phyloP scores from a whole-genome alignment of 2,888 invertebrate genomes.

The Tillus elongatus region DNA sequence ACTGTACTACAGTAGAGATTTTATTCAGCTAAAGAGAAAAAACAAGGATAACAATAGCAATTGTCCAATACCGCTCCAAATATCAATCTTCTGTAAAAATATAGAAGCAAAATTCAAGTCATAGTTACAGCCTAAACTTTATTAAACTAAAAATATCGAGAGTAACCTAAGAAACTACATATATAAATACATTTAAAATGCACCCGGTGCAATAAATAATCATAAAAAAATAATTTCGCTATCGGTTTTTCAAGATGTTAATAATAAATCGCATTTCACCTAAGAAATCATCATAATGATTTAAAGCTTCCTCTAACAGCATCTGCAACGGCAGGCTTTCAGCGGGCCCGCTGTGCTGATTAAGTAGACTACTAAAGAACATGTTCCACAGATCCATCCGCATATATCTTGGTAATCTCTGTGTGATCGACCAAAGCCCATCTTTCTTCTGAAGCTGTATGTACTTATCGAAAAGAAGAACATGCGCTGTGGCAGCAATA shows the following conservation, averaged over 20 bases:
- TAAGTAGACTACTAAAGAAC: slow-evolving; percentile 71
- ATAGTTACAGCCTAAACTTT: too few relatives aligned
- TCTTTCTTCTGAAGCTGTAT: slow-evolving; percentile 54
- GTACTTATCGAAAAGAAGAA: slow-evolving; percentile 79
- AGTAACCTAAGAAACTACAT: too few relatives aligned
- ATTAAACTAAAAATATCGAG: too few relatives aligned
- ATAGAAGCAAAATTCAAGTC: too few relatives aligned
- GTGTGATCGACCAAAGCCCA: slow-evolving; percentile 35
- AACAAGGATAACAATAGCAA: too few relatives aligned
- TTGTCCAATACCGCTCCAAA: too few relatives aligned
- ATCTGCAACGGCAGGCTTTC: slow-evolving; percentile 28
- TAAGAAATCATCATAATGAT: slow-evolving; percentile 25
- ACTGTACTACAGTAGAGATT: too few relatives aligned
- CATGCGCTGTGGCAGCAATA: slow-evolving; percentile 78
- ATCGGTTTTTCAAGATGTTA: slow-evolving; percentile 37
- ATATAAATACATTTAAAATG: too few relatives aligned
- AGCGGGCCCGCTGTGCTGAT: slow-evolving; percentile 44
- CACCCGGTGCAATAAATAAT: background rate
- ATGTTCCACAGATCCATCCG: slow-evolving; percentile 67
- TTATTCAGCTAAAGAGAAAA: too few relatives aligned
- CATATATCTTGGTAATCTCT: slow-evolving; percentile 41
- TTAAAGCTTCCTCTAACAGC: slow-evolving; percentile 29
- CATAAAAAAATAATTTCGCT: slow-evolving; percentile 23
- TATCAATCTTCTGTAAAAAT: too few relatives aligned
- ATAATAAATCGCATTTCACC: slow-evolving; percentile 31